Evolutionary conservation across 2,113 vertebrate genomes (phyloP).

Genomic region (Oceanites oceanicus): DNA sequence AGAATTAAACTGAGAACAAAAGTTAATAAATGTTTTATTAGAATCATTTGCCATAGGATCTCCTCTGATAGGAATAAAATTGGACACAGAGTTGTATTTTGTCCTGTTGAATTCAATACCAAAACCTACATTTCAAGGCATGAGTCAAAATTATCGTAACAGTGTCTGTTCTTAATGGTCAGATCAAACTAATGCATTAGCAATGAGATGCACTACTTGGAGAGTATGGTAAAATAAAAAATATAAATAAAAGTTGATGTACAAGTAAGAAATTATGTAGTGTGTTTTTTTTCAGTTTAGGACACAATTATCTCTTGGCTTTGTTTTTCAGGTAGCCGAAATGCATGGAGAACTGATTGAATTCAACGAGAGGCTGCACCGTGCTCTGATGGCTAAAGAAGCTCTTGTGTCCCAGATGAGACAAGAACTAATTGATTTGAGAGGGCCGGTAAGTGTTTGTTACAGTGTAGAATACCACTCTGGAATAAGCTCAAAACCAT

Average conservation of each 20-base stretch:
- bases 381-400: conserved; percentile 94
- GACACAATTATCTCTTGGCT: neutral
- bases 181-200: neutral
- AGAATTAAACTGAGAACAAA: neutral
- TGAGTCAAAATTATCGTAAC: neutral
- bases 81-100: neutral
- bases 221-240: neutral
- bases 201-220: neutral
- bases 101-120: neutral
- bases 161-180: neutral
- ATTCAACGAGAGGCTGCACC: conserved; percentile 95
- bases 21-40: neutral
- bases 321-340: conserved; percentile 89
- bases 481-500: neutral
- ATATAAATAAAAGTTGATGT: neutral
- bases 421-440: conserved; percentile 94
- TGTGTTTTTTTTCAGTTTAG: neutral
- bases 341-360: conserved; percentile 99
- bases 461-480: neutral
- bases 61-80: neutral
- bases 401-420: conserved; percentile 95
- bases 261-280: neutral
- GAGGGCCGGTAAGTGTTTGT: conserved; percentile 86
- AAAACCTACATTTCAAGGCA: neutral
- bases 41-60: neutral